Evolutionary conservation across 2,113 vertebrate genomes (phyloP), one percentile per base, ranked within the genome.

Genomic region (Girardinichthys multiradiatus): DNA sequence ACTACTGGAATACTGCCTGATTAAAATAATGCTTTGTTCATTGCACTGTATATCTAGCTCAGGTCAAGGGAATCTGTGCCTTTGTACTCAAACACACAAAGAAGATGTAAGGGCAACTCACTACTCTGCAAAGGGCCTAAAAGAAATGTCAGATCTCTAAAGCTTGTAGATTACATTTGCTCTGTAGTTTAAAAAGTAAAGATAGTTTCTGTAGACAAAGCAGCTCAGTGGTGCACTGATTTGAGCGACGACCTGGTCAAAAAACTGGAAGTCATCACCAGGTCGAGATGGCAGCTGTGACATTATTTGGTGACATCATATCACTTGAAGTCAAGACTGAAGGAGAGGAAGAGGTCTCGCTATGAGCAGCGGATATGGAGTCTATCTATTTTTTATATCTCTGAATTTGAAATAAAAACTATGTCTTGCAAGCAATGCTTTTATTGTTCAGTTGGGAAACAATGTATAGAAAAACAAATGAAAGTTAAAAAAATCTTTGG

Each of bases 281-380:
- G 62, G 83, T 79, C 89, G 90, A 93, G 87, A 92, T 91, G 80
- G 89, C 76, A 61, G 67, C 72, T 66, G 65, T 85, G 79, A 63
- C 80, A 39, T 92, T 86, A 87, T 74, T 45, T 59, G 60, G 68
- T 87, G 87, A 92, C 82, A 75, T 91, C 89, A 92, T 80, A 39
- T 57, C 75, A 75, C 68, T 70, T 82, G 71, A 24, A 82, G 72
- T 63, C 70, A 70, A 79, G 62, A 74, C 59, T 83, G 57, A 68
- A 79, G 51, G 75, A 65, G 69, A 73, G 67, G 30, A 67, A 68
- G 28, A 66, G 29, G 67, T 33, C 31, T 77, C 48, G 21, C 65
- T 57, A 68, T 72, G 81, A 73, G 48, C 79, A 70, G 60, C 30
- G 45, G 3, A 69, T 19, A n/a, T 21, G 42, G 30, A 83, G 45